Percentiles rank a stretch among this genome's conserved stretches.
Evolutionary conservation across 1,140 invertebrate species (phyloP).

Genomic region (Lepeophtheirus salmonis): DNA sequence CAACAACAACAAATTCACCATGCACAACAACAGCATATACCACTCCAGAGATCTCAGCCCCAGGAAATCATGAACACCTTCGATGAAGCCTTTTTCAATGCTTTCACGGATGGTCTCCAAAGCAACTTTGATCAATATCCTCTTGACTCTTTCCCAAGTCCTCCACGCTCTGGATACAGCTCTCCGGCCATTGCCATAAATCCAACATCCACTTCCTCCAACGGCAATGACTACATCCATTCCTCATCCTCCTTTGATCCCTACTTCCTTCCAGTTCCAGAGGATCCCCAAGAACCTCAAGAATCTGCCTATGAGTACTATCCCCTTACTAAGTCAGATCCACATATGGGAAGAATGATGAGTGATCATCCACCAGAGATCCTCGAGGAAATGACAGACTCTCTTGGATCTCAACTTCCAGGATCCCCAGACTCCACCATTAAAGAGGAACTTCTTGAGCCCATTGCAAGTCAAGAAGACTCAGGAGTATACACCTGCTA

Average conservation of each 20-base stretch:
- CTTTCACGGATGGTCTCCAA: background rate
- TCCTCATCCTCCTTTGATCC: background rate
- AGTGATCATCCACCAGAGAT: background rate
- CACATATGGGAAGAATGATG: background rate
- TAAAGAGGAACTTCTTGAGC: constrained; percentile 11
- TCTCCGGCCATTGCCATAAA: background rate
- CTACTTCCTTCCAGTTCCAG: constrained; percentile 3
- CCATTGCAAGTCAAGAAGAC: background rate
- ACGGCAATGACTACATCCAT: background rate
- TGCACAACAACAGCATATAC: background rate
- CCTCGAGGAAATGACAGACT: background rate
- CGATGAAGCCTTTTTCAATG: background rate
- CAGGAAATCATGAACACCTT: background rate
- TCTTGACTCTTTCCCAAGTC: constrained; percentile 2
- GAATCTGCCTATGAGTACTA: background rate
- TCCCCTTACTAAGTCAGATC: background rate
- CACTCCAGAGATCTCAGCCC: background rate
- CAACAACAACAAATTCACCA: background rate
- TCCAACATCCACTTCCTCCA: background rate
- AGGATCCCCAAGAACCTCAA: background rate
- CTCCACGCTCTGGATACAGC: constrained; percentile 10
- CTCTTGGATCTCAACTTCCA: background rate
- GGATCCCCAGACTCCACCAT: constrained; percentile 13
- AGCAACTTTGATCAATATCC: background rate
- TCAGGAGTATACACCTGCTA: constrained; percentile 9